Conservation (phyloP, 2,113 vertebrate genomes). For the Hippoglossus stenolepis region DNA sequence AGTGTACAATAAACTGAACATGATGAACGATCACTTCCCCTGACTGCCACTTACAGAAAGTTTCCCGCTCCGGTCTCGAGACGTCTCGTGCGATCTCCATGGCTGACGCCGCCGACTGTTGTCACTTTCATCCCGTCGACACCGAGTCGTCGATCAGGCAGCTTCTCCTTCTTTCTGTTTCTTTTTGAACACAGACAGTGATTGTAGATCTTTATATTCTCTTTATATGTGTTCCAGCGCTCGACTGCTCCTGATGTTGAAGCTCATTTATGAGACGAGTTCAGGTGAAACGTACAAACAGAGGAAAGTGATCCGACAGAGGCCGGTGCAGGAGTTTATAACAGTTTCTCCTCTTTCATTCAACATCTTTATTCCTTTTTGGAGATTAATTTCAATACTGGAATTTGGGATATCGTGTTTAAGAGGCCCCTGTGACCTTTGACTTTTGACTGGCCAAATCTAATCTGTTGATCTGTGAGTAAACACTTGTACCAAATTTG, state of each 20-base stretch:
- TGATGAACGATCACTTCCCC: too few relatives aligned
- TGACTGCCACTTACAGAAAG: neutral
- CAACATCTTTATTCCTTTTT: too few relatives aligned
- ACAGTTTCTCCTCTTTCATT: neutral
- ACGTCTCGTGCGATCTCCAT: neutral
- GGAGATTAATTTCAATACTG: too few relatives aligned
- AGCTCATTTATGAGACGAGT: neutral
- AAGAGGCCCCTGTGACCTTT: too few relatives aligned
- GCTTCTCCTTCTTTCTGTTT: neutral
- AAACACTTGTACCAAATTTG: too few relatives aligned
- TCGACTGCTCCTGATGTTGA: neutral
- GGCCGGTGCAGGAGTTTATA: slow-evolving; percentile 12
- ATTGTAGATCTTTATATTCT: slow-evolving; percentile 35
- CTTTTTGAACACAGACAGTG: neutral
- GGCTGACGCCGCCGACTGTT: neutral
- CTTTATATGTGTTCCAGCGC: too few relatives aligned
- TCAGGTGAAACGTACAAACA: too few relatives aligned
- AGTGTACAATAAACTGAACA: too few relatives aligned
- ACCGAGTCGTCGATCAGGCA: slow-evolving; percentile 1
- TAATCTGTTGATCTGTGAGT: too few relatives aligned
- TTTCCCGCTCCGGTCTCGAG: neutral
- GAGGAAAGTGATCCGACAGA: neutral
- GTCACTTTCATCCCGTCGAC: neutral
- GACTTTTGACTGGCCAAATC: too few relatives aligned
- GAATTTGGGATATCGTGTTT: too few relatives aligned